phyloP scores from a whole-genome alignment of 2,888 invertebrate species.

The Acrocera orbiculus region DNA sequence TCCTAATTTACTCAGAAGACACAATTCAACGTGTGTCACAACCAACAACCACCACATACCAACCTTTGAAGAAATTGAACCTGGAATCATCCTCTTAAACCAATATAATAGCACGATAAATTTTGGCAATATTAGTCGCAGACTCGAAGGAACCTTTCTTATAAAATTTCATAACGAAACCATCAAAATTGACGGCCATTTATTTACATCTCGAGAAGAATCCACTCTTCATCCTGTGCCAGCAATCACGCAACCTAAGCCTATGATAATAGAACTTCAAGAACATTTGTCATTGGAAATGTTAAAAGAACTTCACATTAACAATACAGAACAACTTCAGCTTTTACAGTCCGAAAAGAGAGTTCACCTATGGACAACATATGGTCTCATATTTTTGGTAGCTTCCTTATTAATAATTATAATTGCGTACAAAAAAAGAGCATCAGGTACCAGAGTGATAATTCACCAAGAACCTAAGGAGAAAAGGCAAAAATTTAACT shows the following conservation, averaged over 20 bases:
- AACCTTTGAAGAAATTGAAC: constrained; percentile 8
- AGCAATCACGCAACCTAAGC: constrained; percentile 9
- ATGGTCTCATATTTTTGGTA: no score
- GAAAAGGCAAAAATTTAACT: no score
- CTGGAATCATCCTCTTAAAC: constrained; percentile 11
- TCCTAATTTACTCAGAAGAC: constrained; percentile 10
- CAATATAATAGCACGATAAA: constrained; percentile 6
- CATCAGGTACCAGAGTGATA: no score
- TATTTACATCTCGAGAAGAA: constrained; percentile 5
- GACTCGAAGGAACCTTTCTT: constrained; percentile 4
- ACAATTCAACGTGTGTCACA: constrained; percentile 7
- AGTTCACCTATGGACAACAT: not conserved
- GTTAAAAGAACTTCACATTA: constrained; percentile 9
- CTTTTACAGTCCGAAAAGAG: not conserved
- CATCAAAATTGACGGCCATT: constrained; percentile 7
- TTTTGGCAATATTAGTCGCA: not conserved
- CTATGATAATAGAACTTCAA: constrained; percentile 2
- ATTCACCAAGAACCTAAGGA: no score
- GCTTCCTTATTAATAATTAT: no score
- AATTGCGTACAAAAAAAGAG: no score
- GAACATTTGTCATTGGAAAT: constrained; percentile 9
- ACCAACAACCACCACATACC: constrained; percentile 9
- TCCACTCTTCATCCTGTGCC: constrained; percentile 8
- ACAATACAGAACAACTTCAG: constrained; percentile 7
- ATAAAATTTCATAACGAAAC: constrained; percentile 6